phyloP scores from a whole-genome alignment of 2,888 invertebrate species.

The Bellardia pandia region DNA sequence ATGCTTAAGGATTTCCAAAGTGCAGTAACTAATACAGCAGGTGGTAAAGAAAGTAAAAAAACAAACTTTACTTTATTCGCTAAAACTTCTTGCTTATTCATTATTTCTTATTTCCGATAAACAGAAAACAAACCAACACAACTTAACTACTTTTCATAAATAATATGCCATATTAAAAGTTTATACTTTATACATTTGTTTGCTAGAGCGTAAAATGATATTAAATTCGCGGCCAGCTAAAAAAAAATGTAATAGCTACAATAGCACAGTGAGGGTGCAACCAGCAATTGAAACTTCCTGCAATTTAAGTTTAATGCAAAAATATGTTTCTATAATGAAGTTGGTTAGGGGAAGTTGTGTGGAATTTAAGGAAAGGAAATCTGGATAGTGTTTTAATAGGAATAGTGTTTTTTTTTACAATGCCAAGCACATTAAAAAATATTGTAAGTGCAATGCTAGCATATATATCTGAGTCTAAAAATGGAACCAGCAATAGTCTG shows the following conservation, averaged over 20 bases:
- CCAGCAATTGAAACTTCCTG: slow-evolving; percentile 1
- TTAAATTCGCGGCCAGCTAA: not conserved
- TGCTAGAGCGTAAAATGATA: not conserved
- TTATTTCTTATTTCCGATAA: slow-evolving; percentile 40
- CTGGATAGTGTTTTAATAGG: too few relatives aligned
- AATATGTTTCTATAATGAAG: not conserved
- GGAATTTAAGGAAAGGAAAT: too few relatives aligned
- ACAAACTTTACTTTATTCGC: not conserved
- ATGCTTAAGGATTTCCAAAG: slow-evolving; percentile 11
- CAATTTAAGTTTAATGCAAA: not conserved
- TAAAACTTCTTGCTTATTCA: slow-evolving; percentile 19
- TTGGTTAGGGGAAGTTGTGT: too few relatives aligned
- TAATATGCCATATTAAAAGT: slow-evolving; percentile 21
- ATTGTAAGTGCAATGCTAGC: too few relatives aligned
- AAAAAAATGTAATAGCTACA: not conserved
- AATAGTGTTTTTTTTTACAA: too few relatives aligned
- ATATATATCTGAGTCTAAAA: too few relatives aligned
- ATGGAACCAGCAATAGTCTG: too few relatives aligned
- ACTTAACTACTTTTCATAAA: slow-evolving; percentile 41
- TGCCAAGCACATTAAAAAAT: too few relatives aligned
- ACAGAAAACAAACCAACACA: not conserved
- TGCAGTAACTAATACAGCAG: slow-evolving; percentile 12
- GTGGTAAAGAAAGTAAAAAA: slow-evolving; percentile 5
- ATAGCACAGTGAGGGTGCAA: not conserved
- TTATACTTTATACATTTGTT: not conserved